phyloP scores from a whole-genome alignment of 2,888 invertebrate genomes.

The Pseudanteris insignis region DNA sequence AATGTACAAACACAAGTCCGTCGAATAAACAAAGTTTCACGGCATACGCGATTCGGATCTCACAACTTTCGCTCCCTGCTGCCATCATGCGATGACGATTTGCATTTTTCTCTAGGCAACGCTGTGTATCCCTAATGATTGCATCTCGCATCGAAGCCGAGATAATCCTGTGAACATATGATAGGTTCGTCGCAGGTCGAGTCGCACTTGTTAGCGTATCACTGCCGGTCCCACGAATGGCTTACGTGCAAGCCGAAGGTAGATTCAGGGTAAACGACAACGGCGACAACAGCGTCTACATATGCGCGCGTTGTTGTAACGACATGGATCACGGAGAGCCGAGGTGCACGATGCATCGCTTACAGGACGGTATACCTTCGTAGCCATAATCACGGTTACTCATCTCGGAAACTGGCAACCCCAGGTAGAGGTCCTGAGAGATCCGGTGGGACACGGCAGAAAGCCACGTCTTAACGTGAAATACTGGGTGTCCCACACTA shows the following conservation, averaged over 20 bases:
- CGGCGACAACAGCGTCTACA: constrained; percentile 41
- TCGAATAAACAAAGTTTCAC: constrained; percentile 17
- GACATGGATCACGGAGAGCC: constrained; percentile 45
- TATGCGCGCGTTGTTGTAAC: constrained; percentile 38
- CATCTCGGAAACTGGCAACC: constrained; percentile 57
- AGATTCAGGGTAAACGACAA: constrained; percentile 35
- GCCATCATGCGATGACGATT: constrained; percentile 36
- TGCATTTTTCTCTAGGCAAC: constrained; percentile 22
- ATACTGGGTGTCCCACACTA: constrained; percentile 35
- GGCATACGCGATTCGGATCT: constrained; percentile 30
- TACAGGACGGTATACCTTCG: constrained; percentile 43
- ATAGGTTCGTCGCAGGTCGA: constrained; percentile 29
- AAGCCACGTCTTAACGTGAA: constrained; percentile 29
- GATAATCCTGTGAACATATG: constrained; percentile 20
- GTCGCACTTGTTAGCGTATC: constrained; percentile 34
- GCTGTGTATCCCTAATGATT: constrained; percentile 36
- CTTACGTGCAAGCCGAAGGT: constrained; percentile 29
- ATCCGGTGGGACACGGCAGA: constrained; percentile 21
- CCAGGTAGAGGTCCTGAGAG: constrained; percentile 45
- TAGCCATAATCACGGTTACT: constrained; percentile 54
- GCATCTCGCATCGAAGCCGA: constrained; percentile 20
- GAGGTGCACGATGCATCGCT: constrained; percentile 37
- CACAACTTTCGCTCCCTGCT: constrained; percentile 25
- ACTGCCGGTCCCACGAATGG: constrained; percentile 20
- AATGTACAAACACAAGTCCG: no score